Conservation (phyloP, 1,140 invertebrate species). For the Battus philenor region DNA sequence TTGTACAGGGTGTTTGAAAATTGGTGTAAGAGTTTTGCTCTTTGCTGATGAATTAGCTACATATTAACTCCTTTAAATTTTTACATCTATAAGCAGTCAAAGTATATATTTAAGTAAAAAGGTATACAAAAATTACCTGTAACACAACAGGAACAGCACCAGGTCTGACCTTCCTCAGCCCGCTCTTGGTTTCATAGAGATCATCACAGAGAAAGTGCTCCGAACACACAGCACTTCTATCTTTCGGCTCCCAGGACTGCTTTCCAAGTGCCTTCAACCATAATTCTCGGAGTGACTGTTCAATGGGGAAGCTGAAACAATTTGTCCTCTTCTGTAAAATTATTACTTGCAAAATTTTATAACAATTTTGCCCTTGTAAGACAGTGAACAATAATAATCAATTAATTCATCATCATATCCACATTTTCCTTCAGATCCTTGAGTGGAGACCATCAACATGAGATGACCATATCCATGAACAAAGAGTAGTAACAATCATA, state of each 20-base stretch:
- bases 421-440: not conserved
- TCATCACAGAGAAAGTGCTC: conserved; percentile 51
- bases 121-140: conserved; percentile 22
- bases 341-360: not conserved
- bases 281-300: conserved; percentile 23
- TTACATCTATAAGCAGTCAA: too few species aligned
- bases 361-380: not conserved
- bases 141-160: conserved; percentile 47
- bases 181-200: conserved; percentile 48
- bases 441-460: not conserved
- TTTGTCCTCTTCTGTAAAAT: not conserved
- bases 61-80: too few species aligned
- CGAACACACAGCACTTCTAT: conserved; percentile 45
- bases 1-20: too few species aligned
- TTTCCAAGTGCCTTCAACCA: conserved; percentile 49
- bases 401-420: not conserved
- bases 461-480: not conserved
- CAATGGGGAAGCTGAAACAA: conserved; percentile 42
- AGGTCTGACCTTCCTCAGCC: conserved; percentile 35
- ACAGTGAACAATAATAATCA: not conserved
- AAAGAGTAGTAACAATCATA: not conserved
- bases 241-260: conserved; percentile 37
- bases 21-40: too few species aligned
- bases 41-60: too few species aligned
- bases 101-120: too few species aligned